Conservation (phyloP, 2,113 vertebrate genomes). For the Melospiza georgiana region DNA sequence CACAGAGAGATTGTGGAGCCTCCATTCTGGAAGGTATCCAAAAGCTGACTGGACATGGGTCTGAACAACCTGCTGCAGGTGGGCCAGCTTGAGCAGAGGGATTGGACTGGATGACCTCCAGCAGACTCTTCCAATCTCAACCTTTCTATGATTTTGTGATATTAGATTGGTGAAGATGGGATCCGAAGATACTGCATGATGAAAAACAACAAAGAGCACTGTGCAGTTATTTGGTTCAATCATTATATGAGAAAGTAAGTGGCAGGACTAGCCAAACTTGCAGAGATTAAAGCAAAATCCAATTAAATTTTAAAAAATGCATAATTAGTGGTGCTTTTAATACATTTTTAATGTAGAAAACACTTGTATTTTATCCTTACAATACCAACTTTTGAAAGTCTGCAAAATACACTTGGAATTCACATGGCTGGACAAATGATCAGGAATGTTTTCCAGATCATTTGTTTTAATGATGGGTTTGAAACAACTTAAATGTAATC, state of each 20-base stretch:
- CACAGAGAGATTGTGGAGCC: not conserved
- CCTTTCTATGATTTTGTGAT: not conserved
- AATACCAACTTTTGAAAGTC: not conserved
- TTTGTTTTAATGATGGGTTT: slow-evolving; percentile 50
- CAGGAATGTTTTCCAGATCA: slow-evolving; percentile 20
- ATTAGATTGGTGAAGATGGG: not conserved
- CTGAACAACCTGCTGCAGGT: not conserved
- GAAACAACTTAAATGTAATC: slow-evolving; percentile 47
- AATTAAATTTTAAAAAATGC: not conserved
- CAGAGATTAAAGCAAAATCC: not conserved
- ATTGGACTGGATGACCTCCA: not conserved
- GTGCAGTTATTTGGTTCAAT: not conserved
- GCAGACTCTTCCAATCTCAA: not conserved
- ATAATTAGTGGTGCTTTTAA: not conserved
- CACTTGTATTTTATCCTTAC: not conserved
- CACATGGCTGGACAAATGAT: slow-evolving; percentile 17
- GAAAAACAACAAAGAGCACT: not conserved
- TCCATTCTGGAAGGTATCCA: not conserved
- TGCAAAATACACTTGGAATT: slow-evolving; percentile 38
- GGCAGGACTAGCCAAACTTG: not conserved
- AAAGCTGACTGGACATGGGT: not conserved
- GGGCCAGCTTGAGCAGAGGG: not conserved
- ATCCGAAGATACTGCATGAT: not conserved
- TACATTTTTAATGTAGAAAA: not conserved
- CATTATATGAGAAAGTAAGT: not conserved